These are phyloP conservation scores for Tetheella fluctuosa DNA, from an alignment of 2,888 invertebrate species.

Conservation along the genomic window DNA sequence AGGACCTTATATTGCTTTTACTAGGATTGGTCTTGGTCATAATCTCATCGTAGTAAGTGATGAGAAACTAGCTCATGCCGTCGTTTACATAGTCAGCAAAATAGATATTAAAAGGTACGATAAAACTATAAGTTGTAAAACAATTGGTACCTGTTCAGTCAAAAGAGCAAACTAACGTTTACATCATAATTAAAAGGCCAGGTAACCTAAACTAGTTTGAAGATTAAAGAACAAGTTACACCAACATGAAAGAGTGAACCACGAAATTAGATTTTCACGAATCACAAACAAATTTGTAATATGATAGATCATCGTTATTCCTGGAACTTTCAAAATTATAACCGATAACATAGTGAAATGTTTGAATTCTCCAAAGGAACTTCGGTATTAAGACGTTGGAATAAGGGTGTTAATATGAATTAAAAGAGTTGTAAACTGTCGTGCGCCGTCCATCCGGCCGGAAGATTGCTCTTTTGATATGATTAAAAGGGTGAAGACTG, in stretches of 20 bases:
- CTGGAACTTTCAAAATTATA: constrained; percentile 69
- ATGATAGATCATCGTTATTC: constrained; percentile 75
- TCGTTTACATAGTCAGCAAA: too few species aligned
- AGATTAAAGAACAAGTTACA: constrained; percentile 61
- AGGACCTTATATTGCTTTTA: too few species aligned
- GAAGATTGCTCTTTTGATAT: constrained; percentile 82
- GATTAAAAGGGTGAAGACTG: constrained; percentile 82
- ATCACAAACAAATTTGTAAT: constrained; percentile 80
- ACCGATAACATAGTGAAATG: constrained; percentile 46
- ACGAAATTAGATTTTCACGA: constrained; percentile 76
- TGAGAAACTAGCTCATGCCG: too few species aligned
- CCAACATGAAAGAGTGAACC: constrained; percentile 59
- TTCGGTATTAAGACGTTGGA: constrained; percentile 39
- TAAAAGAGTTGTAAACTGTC: constrained; percentile 48
- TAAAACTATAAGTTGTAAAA: not conserved
- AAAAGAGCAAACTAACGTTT: not conserved
- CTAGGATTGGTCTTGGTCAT: too few species aligned
- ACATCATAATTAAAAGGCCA: constrained; percentile 18
- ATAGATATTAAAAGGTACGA: too few species aligned
- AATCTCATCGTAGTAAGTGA: too few species aligned
- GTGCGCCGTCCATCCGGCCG: constrained; percentile 71
- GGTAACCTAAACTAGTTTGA: constrained; percentile 46
- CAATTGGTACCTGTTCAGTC: not conserved
- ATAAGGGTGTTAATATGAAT: constrained; percentile 39
- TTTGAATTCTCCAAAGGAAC: constrained; percentile 33